These are phyloP conservation scores for Augiades crinisus DNA, from an alignment of 2,888 invertebrate species.

Conservation along the genomic window DNA sequence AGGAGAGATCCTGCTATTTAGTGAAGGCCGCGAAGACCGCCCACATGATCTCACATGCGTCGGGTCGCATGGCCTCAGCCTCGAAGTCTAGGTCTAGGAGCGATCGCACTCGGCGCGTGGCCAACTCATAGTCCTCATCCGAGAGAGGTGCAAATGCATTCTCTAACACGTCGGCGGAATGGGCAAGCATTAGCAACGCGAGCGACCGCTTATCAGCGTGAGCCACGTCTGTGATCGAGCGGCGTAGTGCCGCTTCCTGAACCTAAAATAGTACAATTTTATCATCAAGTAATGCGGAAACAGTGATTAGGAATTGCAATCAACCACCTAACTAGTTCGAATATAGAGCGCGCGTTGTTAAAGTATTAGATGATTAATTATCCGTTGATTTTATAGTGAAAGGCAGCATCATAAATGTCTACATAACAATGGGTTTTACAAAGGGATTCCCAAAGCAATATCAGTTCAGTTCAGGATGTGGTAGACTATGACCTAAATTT, in stretches of 20 bases:
- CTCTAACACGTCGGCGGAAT: slow-evolving; percentile 99
- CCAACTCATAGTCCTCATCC: slow-evolving; percentile 98
- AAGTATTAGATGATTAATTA: too few relatives aligned
- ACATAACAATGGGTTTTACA: too few relatives aligned
- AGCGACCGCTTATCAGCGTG: slow-evolving; percentile 98
- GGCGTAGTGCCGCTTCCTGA: slow-evolving; percentile 97
- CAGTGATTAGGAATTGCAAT: too few relatives aligned
- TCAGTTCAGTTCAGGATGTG: too few relatives aligned
- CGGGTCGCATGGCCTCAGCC: slow-evolving; percentile 95
- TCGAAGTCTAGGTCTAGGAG: slow-evolving; percentile 98
- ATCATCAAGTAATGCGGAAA: too few relatives aligned
- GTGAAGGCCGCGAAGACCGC: slow-evolving; percentile 99
- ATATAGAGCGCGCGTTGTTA: too few relatives aligned
- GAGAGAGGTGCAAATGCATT: slow-evolving; percentile 99
- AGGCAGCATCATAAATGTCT: too few relatives aligned
- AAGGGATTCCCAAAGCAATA: too few relatives aligned
- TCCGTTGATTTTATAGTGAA: too few relatives aligned
- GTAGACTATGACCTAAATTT: too few relatives aligned
- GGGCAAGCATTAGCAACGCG: slow-evolving; percentile 96
- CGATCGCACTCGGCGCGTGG: slow-evolving; percentile 97
- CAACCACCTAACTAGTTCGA: too few relatives aligned
- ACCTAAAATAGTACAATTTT: slow-evolving; percentile 80
- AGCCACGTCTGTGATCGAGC: slow-evolving; percentile 98
- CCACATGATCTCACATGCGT: slow-evolving; percentile 98
- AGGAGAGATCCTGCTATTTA: slow-evolving; percentile 84